These are phyloP conservation scores for Tor tambroides DNA, from an alignment of 2,113 vertebrate genomes.

Conservation along the genomic window DNA sequence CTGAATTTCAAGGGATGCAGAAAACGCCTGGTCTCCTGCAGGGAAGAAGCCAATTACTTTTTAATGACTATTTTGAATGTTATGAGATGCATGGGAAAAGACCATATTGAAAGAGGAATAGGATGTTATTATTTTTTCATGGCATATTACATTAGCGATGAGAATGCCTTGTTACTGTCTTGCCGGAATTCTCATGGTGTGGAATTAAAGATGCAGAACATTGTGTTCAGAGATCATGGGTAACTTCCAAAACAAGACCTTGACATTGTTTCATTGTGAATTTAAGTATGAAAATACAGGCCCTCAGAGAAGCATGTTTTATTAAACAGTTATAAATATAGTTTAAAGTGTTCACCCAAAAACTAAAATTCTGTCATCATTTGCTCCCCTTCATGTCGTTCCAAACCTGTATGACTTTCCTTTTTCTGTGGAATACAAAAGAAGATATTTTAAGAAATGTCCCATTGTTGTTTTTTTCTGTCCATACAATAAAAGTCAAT, in stretches of 20 bases:
- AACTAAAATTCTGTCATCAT: background rate
- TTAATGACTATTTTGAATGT: conserved; percentile 35
- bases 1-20: background rate
- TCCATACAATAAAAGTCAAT: background rate
- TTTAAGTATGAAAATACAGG: background rate
- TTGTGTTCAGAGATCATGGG: background rate
- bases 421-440: background rate
- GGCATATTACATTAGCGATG: conserved; percentile 15
- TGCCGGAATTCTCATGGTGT: background rate
- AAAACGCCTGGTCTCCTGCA: background rate
- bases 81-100: conserved; percentile 22
- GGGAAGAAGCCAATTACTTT: conserved; percentile 26
- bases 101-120: background rate
- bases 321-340: background rate
- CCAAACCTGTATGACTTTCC: background rate
- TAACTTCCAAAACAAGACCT: conserved; percentile 21
- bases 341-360: background rate
- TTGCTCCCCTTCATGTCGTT: background rate
- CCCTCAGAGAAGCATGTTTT: background rate
- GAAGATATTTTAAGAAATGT: no score
- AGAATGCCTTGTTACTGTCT: background rate
- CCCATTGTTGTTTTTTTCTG: background rate
- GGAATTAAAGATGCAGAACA: conserved; percentile 35
- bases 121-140: conserved; percentile 32
- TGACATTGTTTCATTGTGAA: conserved; percentile 2